phyloP scores from a whole-genome alignment of 2,113 vertebrate genomes.

The Cyprinodon variegatus region DNA sequence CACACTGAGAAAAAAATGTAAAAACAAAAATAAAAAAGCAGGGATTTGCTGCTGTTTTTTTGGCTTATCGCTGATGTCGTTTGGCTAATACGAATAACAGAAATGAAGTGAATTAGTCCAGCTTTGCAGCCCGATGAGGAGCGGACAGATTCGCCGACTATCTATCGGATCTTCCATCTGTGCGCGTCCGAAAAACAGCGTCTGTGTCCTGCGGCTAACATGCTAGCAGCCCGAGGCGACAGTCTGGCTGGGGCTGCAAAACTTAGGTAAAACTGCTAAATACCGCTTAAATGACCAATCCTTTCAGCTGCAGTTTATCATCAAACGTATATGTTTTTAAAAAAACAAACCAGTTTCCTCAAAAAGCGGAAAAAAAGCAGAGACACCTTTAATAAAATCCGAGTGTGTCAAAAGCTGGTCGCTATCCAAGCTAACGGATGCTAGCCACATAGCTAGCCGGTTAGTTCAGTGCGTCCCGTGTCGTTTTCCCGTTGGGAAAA shows the following conservation, averaged over 20 bases:
- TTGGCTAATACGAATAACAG: not conserved
- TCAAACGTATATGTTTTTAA: not conserved
- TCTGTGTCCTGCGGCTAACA: slow-evolving; percentile 66
- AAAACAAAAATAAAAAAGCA: not conserved
- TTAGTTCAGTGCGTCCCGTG: slow-evolving; percentile 58
- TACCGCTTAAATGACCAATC: slow-evolving; percentile 22
- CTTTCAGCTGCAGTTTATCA: not conserved
- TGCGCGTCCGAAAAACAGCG: slow-evolving; percentile 43
- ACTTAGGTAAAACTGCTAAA: slow-evolving; percentile 54
- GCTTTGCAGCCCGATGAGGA: not conserved
- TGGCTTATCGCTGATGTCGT: not conserved
- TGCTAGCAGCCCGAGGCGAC: slow-evolving; percentile 59
- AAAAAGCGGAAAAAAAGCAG: not conserved
- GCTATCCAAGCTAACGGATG: slow-evolving; percentile 37
- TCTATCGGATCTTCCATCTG: slow-evolving; percentile 52
- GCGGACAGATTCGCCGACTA: slow-evolving; percentile 8
- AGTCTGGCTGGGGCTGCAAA: slow-evolving; percentile 60
- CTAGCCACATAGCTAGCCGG: slow-evolving; percentile 51
- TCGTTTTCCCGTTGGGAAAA: slow-evolving; percentile 34
- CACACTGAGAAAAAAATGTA: slow-evolving; percentile 39
- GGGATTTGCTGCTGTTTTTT: not conserved
- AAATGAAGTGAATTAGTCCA: slow-evolving; percentile 23
- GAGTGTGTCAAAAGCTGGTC: slow-evolving; percentile 11
- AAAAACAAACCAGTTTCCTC: not conserved
- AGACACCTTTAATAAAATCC: slow-evolving; percentile 35